Percentiles rank a stretch among this genome's conserved stretches.
These are phyloP conservation scores for Zhuqinia jingwanae DNA, from an alignment of 2,888 invertebrate species.

Conservation along the genomic window DNA sequence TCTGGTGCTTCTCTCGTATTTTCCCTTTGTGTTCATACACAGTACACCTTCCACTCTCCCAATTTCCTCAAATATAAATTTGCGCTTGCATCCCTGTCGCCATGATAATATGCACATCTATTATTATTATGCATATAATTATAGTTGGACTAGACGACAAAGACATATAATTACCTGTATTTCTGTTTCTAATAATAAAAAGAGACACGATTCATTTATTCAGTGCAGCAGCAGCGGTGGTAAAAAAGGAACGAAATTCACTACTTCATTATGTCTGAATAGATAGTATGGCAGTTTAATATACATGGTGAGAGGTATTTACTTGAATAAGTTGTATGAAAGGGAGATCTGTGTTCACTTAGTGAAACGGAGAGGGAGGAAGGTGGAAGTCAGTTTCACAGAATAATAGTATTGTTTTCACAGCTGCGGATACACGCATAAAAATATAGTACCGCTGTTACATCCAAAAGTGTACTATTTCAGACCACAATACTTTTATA, in stretches of 20 bases:
- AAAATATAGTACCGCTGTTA: constrained; percentile 47
- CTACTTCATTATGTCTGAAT: too few species aligned
- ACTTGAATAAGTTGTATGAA: too few species aligned
- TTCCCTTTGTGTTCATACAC: not conserved
- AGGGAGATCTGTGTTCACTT: too few species aligned
- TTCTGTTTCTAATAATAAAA: too few species aligned
- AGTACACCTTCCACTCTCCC: not conserved
- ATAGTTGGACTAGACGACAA: not conserved
- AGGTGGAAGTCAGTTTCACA: constrained; percentile 9
- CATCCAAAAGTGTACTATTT: not conserved
- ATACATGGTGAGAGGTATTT: too few species aligned
- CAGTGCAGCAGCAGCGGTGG: not conserved
- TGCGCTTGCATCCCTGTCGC: not conserved
- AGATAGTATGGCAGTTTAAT: too few species aligned
- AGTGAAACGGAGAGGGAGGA: too few species aligned
- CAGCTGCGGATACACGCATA: constrained; percentile 54
- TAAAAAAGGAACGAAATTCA: not conserved
- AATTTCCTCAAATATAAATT: constrained; percentile 5
- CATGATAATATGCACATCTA: not conserved
- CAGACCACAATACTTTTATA: not conserved
- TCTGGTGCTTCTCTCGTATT: not conserved
- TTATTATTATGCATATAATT: not conserved
- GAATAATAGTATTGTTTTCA: constrained; percentile 60
- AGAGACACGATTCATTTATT: constrained; percentile 7
- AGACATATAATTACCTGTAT: not conserved